These are phyloP conservation scores for Stegana nigrithorax DNA, from an alignment of 2,888 invertebrate species.

Conservation along the genomic window DNA sequence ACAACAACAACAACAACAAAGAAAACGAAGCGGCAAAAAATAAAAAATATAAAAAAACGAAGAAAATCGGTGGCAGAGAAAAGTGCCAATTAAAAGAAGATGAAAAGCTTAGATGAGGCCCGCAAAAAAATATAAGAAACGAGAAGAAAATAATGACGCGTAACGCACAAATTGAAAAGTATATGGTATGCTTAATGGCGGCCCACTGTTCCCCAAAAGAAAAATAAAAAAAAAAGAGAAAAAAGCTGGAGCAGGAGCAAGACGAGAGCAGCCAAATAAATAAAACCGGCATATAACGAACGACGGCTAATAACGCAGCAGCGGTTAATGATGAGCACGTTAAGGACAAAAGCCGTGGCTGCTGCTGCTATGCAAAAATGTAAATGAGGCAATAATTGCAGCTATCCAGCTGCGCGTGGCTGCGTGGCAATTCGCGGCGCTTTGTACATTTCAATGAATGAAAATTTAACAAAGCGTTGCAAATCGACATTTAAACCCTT, in stretches of 20 bases:
- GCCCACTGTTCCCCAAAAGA: not conserved
- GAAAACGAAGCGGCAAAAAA: not conserved
- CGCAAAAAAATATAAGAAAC: not conserved
- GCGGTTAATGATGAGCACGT: slow-evolving; percentile 4
- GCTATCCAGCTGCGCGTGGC: slow-evolving; percentile 46
- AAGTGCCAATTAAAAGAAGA: not conserved
- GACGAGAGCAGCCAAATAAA: not conserved
- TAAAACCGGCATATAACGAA: not conserved
- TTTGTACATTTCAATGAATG: slow-evolving; percentile 1
- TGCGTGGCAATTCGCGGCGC: slow-evolving; percentile 29
- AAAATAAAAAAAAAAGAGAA: not conserved
- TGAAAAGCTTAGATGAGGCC: too few species aligned
- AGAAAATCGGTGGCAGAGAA: not conserved
- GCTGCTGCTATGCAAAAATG: too few species aligned
- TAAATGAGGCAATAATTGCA: slow-evolving; percentile 62
- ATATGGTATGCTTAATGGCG: not conserved
- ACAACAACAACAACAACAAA: too few species aligned
- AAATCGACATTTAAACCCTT: slow-evolving; percentile 20
- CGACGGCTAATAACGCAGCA: not conserved
- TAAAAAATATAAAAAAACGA: not conserved
- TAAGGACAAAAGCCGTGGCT: not conserved
- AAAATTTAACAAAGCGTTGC: slow-evolving; percentile 16
- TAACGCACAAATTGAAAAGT: not conserved
- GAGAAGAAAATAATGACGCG: too few species aligned
- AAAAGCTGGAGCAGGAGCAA: not conserved